Base-by-base conservation (phyloP, 2,888 invertebrate species). In the Fragum sueziense region DNA sequence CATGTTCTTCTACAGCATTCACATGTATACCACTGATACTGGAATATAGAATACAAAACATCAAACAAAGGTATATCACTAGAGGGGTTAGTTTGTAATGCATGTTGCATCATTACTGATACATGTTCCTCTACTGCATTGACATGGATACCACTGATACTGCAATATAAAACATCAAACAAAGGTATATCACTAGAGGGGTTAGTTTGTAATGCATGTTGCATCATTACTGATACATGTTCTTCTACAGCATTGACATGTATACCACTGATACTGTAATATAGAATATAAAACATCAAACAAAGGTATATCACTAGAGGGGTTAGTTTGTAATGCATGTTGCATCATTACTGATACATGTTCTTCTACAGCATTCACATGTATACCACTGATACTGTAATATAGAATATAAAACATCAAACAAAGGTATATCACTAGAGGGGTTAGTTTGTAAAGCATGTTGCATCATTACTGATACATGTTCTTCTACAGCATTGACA, bases 151-250 rank as follows among this genome's bases (percentile, higher is more conserved):
- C 17, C 47, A 9, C 17, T 47, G 14, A 47, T 47, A 47, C 47
- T 47, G 17, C 14, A 47, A 47, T 14, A 47, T n/a, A n/a, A n/a
- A n/a, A n/a, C n/a, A n/a, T n/a, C n/a, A n/a, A n/a, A n/a, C n/a
- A n/a, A n/a, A n/a, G n/a, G n/a, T n/a, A n/a, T n/a, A n/a, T n/a
- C 89, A 88, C 97, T 97, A 81, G 96, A 96, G 0, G 98, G 97
- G 93, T 97, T 96, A 88, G 96, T 95, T 89, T 95, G 95, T 69
- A 98, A 93, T 52, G 96, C 96, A 90, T 96, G 96, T 72, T 95
- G 95, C 41, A 98, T 94, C 70, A 98, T 92, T 92, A 96, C 96
- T 34, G 96, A 96, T 11, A 98, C 94, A 27, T 96, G 95, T 93
- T 98, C 92, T 37, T 89, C 88, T 29, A 92, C 88, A 14, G 88